Conservation (phyloP, 2,888 invertebrate genomes). For the Ctenicera cuprea region DNA sequence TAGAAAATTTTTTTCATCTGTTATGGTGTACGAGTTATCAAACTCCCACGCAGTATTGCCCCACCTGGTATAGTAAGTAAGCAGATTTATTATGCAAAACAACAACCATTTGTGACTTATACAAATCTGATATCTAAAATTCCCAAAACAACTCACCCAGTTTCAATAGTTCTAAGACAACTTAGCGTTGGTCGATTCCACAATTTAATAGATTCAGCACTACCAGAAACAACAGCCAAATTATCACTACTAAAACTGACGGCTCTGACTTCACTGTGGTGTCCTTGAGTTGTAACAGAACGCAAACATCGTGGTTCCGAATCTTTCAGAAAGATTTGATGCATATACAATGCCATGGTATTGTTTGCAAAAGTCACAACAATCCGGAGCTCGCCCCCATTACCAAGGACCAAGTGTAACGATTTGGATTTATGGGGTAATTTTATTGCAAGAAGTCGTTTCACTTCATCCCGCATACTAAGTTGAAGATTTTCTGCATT, state of each 20-base stretch:
- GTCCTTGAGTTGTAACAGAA: conserved; percentile 85
- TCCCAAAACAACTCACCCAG: conserved; percentile 61
- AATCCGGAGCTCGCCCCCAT: conserved; percentile 82
- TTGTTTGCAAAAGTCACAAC: conserved; percentile 83
- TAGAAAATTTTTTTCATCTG: too few species aligned
- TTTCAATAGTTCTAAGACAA: conserved; percentile 78
- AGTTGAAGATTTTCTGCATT: conserved; percentile 68
- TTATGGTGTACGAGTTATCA: too few species aligned
- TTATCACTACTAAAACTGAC: conserved; percentile 94
- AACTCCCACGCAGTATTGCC: too few species aligned
- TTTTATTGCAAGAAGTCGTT: conserved; percentile 80
- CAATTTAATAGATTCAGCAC: conserved; percentile 91
- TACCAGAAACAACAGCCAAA: conserved; percentile 89
- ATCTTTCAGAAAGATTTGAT: conserved; percentile 73
- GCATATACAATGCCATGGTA: conserved; percentile 81
- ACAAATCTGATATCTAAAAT: too few species aligned
- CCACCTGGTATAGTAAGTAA: too few species aligned
- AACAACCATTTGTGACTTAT: too few species aligned
- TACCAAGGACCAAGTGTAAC: conserved; percentile 81
- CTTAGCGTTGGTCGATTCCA: conserved; percentile 89
- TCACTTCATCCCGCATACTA: conserved; percentile 84
- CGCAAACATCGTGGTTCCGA: conserved; percentile 78
- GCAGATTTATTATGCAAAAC: too few species aligned
- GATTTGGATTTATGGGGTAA: conserved; percentile 83
- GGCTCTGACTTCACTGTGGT: conserved; percentile 91